Evolutionary conservation across 2,113 vertebrate species (phyloP).

Genomic region (Scomber japonicus): DNA sequence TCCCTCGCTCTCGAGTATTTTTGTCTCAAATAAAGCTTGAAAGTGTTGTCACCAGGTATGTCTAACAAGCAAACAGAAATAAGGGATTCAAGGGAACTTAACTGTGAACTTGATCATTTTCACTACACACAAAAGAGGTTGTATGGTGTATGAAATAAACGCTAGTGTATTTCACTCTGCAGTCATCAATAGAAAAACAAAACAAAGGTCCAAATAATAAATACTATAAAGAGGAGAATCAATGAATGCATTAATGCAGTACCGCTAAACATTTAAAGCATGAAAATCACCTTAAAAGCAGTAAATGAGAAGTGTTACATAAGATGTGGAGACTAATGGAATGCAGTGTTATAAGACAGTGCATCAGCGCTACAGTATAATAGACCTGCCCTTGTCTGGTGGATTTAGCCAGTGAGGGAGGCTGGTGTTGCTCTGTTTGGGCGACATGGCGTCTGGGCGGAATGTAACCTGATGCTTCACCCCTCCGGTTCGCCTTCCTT

Average conservation of each 20-base stretch:
- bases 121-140: background rate
- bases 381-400: conserved; percentile 66
- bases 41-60: conserved; percentile 16
- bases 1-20: conserved; percentile 40
- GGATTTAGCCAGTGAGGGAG: conserved; percentile 58
- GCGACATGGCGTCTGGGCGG: conserved; percentile 78
- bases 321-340: conserved; percentile 49
- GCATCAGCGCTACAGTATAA: conserved; percentile 57
- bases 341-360: conserved; percentile 45
- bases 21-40: conserved; percentile 36
- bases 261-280: conserved; percentile 27
- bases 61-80: conserved; percentile 6
- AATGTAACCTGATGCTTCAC: conserved; percentile 82
- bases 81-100: background rate
- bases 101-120: background rate
- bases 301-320: conserved; percentile 20
- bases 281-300: conserved; percentile 45
- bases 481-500: conserved; percentile 69
- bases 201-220: conserved; percentile 7
- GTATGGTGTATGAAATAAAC: background rate
- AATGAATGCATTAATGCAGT: conserved; percentile 3
- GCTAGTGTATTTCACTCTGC: conserved; percentile 1
- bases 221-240: conserved; percentile 5
- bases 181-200: conserved; percentile 5
- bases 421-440: conserved; percentile 74